A percentile compares a stretch with the other conserved stretches of the same genome.
phyloP scores from a whole-genome alignment of 2,797 vertebrate genomes.

The Macroramphosus scolopax region DNA sequence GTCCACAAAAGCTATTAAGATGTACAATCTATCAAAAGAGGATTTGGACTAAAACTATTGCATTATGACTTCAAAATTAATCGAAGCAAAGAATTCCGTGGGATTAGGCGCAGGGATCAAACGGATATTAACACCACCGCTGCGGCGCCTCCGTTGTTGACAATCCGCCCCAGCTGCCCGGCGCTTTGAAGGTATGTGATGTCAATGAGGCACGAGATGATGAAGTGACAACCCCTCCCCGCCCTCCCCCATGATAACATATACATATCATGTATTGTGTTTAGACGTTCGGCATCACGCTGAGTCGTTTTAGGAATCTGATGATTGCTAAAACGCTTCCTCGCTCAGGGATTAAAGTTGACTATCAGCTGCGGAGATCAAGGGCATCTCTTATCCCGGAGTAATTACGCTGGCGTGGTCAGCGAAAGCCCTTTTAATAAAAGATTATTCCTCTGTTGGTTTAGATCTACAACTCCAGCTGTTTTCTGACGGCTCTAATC shows the following conservation, averaged over 20 bases:
- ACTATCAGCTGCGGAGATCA: constrained; percentile 63
- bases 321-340: constrained; percentile 19
- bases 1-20: constrained; percentile 65
- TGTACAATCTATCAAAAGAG: constrained; percentile 70
- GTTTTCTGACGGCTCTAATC: too few relatives aligned
- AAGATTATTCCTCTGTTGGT: constrained; percentile 15
- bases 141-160: constrained; percentile 49
- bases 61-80: constrained; percentile 75
- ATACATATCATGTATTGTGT: constrained; percentile 13
- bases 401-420: too few relatives aligned
- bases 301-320: constrained; percentile 27
- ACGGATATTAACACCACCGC: constrained; percentile 70
- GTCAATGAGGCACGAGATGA: constrained; percentile 7
- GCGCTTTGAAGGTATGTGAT: constrained; percentile 24
- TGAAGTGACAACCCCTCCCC: constrained; percentile 4
- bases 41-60: constrained; percentile 66
- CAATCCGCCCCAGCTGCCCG: constrained; percentile 59
- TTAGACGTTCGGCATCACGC: constrained; percentile 14
- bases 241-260: constrained; percentile 23
- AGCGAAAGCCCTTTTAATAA: constrained; percentile 15
- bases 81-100: constrained; percentile 67
- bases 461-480: constrained; percentile 10
- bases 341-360: constrained; percentile 53
- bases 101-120: constrained; percentile 74
- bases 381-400: constrained; percentile 33